Percentiles rank a stretch among this genome's conserved stretches.
Conservation (phyloP, 2,888 invertebrate genomes). For the Eristalis pertinax region DNA sequence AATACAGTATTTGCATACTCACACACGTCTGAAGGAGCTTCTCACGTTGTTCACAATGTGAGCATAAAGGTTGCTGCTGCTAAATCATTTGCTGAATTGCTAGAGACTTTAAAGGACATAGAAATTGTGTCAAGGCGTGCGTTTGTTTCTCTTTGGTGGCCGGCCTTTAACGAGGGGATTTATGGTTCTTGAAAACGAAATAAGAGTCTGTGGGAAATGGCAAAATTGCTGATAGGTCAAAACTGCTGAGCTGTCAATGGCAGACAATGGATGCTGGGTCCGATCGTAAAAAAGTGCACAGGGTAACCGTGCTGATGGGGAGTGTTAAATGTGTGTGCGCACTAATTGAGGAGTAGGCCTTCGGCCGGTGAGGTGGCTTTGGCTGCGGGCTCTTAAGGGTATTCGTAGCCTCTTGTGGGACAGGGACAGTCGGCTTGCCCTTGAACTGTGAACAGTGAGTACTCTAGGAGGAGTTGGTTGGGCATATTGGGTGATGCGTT, state of each 20-base stretch:
- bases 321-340: neutral
- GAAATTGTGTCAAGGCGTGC: neutral
- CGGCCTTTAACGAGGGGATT: neutral
- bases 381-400: no score
- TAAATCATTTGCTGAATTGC: neutral
- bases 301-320: no score
- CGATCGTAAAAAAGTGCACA: no score
- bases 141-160: neutral
- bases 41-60: slow-evolving; percentile 13
- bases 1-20: slow-evolving; percentile 6
- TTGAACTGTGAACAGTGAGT: no score
- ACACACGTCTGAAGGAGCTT: neutral
- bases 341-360: neutral
- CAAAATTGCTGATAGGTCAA: neutral
- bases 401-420: no score
- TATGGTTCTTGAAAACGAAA: neutral
- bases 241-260: no score
- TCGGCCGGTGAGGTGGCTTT: no score
- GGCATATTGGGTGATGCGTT: no score
- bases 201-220: neutral
- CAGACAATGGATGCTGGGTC: neutral
- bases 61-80: slow-evolving; percentile 1
- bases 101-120: neutral
- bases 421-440: no score
- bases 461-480: no score